These are phyloP conservation scores for Scaeva pyrastri DNA, from an alignment of 2,888 invertebrate species.

Conservation along the genomic window DNA sequence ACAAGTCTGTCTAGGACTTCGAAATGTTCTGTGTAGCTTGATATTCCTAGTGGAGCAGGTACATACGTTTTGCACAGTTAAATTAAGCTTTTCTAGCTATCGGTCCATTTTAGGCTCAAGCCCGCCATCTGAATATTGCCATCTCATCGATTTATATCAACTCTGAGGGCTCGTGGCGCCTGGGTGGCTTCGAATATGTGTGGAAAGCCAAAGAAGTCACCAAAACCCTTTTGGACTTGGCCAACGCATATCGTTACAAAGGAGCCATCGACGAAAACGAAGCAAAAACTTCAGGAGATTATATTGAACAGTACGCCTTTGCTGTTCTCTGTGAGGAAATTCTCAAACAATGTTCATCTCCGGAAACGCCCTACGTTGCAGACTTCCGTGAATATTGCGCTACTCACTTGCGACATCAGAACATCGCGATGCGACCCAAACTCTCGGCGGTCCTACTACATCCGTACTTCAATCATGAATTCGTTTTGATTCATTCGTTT, in stretches of 20 bases:
- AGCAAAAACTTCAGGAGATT: constrained; percentile 84
- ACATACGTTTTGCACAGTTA: background rate
- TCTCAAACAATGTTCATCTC: constrained; percentile 83
- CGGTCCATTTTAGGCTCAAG: constrained; percentile 85
- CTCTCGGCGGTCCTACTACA: constrained; percentile 88
- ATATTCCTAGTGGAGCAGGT: constrained; percentile 93
- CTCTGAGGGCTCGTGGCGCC: constrained; percentile 93
- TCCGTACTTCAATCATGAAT: constrained; percentile 93
- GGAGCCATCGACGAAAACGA: constrained; percentile 90
- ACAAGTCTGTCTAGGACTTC: constrained; percentile 93
- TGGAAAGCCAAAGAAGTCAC: constrained; percentile 89
- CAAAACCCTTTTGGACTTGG: constrained; percentile 87
- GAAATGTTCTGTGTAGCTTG: constrained; percentile 91
- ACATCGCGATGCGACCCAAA: constrained; percentile 88
- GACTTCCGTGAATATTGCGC: constrained; percentile 90
- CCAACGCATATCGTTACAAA: constrained; percentile 88
- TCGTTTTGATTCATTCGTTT: constrained; percentile 92
- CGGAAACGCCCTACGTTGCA: constrained; percentile 88
- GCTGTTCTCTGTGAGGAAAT: constrained; percentile 90
- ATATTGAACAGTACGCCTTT: constrained; percentile 91
- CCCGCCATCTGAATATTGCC: constrained; percentile 94
- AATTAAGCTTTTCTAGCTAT: background rate
- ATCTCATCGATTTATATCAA: constrained; percentile 92
- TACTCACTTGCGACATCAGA: constrained; percentile 88
- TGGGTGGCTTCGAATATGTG: constrained; percentile 93